Evolutionary conservation across 2,797 vertebrate species (phyloP), one percentile per base, ranked within the genome.

Genomic region (Darevskia mixta): DNA sequence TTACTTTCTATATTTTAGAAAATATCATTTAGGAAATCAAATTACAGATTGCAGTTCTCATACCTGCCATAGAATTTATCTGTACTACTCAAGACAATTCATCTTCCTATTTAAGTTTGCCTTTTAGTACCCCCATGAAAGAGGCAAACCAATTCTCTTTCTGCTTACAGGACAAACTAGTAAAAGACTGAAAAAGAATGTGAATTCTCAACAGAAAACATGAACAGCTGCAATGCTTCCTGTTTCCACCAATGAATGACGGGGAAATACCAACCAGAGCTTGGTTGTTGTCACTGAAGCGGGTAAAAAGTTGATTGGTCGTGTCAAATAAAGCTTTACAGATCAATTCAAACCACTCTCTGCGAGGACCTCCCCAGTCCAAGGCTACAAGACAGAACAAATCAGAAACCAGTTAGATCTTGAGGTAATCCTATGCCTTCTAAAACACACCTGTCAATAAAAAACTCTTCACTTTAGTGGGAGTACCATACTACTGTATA

Each of bases 341-440:
- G 92, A 99, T 98, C 58, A 99, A 97, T 89, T 99, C 98, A 96
- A 99, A 99, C 99, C 99, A 99, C 91, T 99, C 99, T 92, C 99
- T 97, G 79, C 99, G 98, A 79, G 99, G 99, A 1, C 99, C 99
- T 87, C 99, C 99, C 98, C 99, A 99, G 95, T 99, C 99, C 93
- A 99, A 97, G 94, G 99, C 99, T 99, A 96, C 20, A 95, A 96
- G 91, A 91, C 1, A 92, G 86, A 94, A 94, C 35, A 95, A 93
- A 77, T 58, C 87, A 80, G 85, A 92, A 82, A 78, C 35, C 5
- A 77, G 86, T 92, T 86, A 95, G 78, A 41, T 79, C 17, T 79
- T 80, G 90, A 64, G 86, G 11, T 32, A 89, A 27, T 61, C 13
- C 45, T 64, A 45, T 41, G 66, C 41, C 5, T 87, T 5, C 82